Evolutionary conservation across 2,797 vertebrate genomes (phyloP).

Genomic region (Tenualosa thibaudeaui): DNA sequence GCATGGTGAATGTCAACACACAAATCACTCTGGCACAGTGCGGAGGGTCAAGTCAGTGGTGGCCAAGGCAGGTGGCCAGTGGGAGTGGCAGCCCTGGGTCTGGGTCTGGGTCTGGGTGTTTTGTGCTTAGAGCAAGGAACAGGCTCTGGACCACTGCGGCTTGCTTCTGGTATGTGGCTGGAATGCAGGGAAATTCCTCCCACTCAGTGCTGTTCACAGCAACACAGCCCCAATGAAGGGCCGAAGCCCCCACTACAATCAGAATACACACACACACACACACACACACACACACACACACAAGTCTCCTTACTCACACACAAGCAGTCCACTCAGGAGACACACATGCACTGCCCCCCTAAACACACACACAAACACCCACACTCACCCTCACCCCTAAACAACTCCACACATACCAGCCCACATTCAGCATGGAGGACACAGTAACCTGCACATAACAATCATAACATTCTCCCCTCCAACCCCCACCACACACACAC

Average conservation of each 20-base stretch:
- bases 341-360: neutral
- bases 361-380: neutral
- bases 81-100: neutral
- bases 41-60: neutral
- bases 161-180: slow-evolving; percentile 52
- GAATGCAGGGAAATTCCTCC: slow-evolving; percentile 60
- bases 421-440: slow-evolving; percentile 1
- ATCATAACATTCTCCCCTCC: neutral
- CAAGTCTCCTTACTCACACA: neutral
- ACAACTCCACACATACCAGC: slow-evolving; percentile 19
- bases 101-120: neutral
- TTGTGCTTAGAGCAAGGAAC: neutral
- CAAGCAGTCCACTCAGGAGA: neutral
- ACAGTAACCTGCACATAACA: slow-evolving; percentile 11
- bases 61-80: slow-evolving; percentile 30
- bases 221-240: slow-evolving; percentile 35
- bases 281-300: neutral
- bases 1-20: neutral
- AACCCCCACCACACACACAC: slow-evolving; percentile 8
- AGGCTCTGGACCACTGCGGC: slow-evolving; percentile 38
- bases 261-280: neutral
- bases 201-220: slow-evolving; percentile 34
- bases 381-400: neutral
- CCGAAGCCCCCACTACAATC: slow-evolving; percentile 25
- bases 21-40: neutral